Evolutionary conservation across 2,797 vertebrate genomes (phyloP), one percentile per base, ranked within the genome.

Genomic region (Tinamus major): DNA sequence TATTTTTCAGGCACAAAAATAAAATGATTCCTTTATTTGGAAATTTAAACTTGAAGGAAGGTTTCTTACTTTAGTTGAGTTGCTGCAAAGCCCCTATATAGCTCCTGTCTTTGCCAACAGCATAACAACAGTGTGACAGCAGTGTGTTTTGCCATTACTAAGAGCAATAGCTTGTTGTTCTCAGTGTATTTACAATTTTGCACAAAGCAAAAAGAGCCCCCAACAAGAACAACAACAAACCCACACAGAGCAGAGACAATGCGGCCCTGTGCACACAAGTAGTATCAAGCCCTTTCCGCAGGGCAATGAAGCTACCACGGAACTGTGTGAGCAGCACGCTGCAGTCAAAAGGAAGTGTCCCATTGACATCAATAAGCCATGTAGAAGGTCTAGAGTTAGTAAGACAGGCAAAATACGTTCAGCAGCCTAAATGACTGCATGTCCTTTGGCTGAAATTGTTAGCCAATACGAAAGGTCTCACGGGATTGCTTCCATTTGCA

Each of bases 191-290:
- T 79, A 79, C 75, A 85, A 78, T 93, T 95, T 86, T 86, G 64
- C 68, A 93, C 77, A 91, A 94, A 71, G 85, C 37, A 71, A 75
- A 37, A 78, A 88, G 75, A 23, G n/a, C 18, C 31, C 31, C 48
- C 11, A 33, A 44, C 69, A 89, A 94, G 33, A 89, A 92, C 92
- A 95, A 79, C 88, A 77, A 92, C 82, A 89, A 61, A 2, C 78
- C 91, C 86, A 91, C 91, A 91, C 72, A 94, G 76, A 93, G 77
- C 79, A 85, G 35, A 89, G 88, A 95, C 90, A 94, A 93, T 82
- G 86, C 44, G 72, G 75, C 55, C 58, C 90, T 96, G 69, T 94
- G 87, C 79, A 67, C 29, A 12, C 2, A 2, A 84, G 33, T 93
- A 92, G 93, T 58, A 92, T 92, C 71, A 71, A 72, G 68, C 37